A percentile compares a stretch with the other conserved stretches of the same genome.
Conservation (phyloP, 2,113 vertebrate species). For the Calidris pugnax region DNA sequence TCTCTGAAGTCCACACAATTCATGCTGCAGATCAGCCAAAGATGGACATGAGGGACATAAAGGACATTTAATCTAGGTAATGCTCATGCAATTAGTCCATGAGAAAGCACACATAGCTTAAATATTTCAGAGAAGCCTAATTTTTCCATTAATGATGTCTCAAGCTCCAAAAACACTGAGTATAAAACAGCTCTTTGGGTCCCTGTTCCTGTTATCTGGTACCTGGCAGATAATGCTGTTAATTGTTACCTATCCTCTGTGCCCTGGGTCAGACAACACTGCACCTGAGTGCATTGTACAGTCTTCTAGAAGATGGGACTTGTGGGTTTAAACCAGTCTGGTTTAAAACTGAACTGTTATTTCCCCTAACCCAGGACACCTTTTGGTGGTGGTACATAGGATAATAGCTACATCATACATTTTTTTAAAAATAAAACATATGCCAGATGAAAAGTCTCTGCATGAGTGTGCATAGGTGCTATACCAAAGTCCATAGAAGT, state of each 20-base stretch:
- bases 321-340: accelerated
- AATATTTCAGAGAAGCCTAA: background rate
- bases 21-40: background rate
- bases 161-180: background rate
- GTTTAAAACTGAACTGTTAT: background rate
- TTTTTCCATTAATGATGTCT: background rate
- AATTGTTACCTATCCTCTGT: background rate
- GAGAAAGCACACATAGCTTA: background rate
- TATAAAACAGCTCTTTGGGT: background rate
- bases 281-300: background rate
- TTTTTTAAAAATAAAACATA: background rate
- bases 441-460: background rate
- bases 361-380: background rate
- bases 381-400: background rate
- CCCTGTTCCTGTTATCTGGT: background rate
- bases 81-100: background rate
- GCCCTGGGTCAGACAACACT: background rate
- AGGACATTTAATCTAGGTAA: background rate
- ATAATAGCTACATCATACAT: background rate
- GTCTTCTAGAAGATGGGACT: background rate
- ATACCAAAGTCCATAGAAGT: background rate
- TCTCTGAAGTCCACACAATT: background rate
- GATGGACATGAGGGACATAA: background rate
- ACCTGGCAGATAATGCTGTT: background rate
- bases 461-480: background rate